These are phyloP conservation scores for Apodemus speciosus DNA, from an alignment of 2,113 vertebrate species.

Conservation along the genomic window DNA sequence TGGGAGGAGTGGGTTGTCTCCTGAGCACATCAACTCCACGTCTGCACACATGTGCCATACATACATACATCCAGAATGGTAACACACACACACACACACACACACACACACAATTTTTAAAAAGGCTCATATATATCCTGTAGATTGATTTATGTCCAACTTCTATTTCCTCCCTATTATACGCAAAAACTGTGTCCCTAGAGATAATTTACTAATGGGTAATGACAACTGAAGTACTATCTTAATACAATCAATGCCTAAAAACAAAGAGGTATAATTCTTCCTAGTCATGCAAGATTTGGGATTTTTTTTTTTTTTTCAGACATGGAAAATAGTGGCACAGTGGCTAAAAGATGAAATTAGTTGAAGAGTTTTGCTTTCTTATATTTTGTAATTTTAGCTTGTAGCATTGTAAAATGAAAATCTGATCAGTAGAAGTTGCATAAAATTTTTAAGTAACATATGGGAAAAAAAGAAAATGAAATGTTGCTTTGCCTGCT, in stretches of 20 bases:
- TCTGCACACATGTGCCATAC: background rate
- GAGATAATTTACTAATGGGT: background rate
- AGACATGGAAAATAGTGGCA: background rate
- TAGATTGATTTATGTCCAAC: background rate
- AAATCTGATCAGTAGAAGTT: background rate
- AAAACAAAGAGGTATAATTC: background rate
- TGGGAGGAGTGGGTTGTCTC: background rate
- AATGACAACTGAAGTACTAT: background rate
- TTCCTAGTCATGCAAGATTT: background rate
- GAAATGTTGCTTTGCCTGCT: background rate
- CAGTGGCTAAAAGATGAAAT: background rate
- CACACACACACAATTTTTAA: background rate
- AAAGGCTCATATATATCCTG: background rate
- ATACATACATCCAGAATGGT: background rate
- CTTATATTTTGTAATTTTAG: background rate
- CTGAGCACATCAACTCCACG: background rate
- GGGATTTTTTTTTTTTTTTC: background rate
- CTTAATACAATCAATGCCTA: constrained; percentile 14
- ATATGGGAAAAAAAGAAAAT: background rate
- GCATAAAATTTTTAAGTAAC: background rate
- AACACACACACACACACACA: too few species aligned
- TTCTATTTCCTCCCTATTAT: background rate
- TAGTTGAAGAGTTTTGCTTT: background rate
- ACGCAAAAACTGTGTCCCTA: background rate
- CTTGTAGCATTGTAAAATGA: background rate